Conservation (phyloP, 2,888 invertebrate genomes). For the Stenurella melanura region DNA sequence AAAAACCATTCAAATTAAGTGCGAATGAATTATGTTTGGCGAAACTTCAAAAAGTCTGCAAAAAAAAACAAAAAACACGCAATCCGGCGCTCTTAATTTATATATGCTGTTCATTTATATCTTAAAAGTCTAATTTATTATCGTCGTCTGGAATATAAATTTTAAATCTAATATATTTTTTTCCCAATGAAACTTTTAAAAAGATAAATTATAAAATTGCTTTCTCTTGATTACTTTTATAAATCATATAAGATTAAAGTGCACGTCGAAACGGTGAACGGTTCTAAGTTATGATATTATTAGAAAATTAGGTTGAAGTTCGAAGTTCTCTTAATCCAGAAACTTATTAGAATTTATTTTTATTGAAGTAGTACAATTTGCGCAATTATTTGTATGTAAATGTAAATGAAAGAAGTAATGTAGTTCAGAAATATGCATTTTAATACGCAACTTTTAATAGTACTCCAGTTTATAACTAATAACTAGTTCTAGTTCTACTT, state of each 20-base stretch:
- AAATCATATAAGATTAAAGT: slow-evolving; percentile 33
- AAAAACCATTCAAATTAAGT: no score
- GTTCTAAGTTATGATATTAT: slow-evolving; percentile 29
- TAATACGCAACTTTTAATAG: background rate
- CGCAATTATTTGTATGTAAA: background rate
- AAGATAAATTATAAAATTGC: slow-evolving; percentile 31
- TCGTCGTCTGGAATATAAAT: slow-evolving; percentile 4
- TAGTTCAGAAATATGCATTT: background rate
- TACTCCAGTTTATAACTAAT: no score
- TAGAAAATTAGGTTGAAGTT: slow-evolving; percentile 35
- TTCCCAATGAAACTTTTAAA: slow-evolving; percentile 6
- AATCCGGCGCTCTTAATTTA: background rate
- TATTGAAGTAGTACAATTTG: slow-evolving; percentile 15
- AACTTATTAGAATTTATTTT: slow-evolving; percentile 11
- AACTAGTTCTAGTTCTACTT: no score
- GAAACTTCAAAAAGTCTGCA: background rate
- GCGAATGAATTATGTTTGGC: no score
- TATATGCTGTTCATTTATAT: slow-evolving; percentile 1
- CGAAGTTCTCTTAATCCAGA: slow-evolving; percentile 29
- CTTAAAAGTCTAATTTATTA: background rate
- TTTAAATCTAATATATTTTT: slow-evolving; percentile 13
- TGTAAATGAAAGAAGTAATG: background rate
- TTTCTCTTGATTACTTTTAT: slow-evolving; percentile 32
- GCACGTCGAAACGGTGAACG: slow-evolving; percentile 20
- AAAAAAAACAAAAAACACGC: background rate